phyloP scores from a whole-genome alignment of 2,113 vertebrate species.

The Brienomyrus longianalis region DNA sequence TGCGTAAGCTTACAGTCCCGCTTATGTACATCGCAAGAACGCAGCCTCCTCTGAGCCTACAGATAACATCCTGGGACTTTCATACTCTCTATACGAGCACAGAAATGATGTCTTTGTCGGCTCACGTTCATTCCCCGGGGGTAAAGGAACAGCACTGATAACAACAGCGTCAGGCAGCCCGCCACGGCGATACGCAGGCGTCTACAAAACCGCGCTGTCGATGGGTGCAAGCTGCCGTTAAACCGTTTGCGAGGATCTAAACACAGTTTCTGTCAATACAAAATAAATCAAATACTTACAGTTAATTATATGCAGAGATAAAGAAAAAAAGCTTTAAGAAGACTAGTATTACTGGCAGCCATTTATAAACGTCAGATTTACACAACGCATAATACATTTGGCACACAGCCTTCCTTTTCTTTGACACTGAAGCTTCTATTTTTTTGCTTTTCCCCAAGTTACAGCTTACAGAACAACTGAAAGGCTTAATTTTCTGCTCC shows the following conservation, averaged over 20 bases:
- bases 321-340: background rate
- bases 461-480: conserved; percentile 9
- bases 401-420: background rate
- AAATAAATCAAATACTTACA: background rate
- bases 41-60: background rate
- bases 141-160: background rate
- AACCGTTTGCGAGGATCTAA: background rate
- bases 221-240: background rate
- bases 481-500: conserved; percentile 6
- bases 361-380: conserved; percentile 1
- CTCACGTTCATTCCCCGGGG: background rate
- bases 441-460: background rate
- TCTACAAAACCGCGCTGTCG: background rate
- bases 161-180: background rate
- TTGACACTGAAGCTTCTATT: background rate
- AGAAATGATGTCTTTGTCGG: background rate
- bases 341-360: background rate
- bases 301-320: conserved; percentile 2
- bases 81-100: background rate
- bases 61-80: background rate
- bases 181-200: background rate
- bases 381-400: background rate
- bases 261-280: background rate
- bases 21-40: background rate
- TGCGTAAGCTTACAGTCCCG: background rate